Base-by-base conservation (phyloP, 30 jellyfish, hydroid and myxozoan genomes). In the Chrysaora quinquecirrha region DNA sequence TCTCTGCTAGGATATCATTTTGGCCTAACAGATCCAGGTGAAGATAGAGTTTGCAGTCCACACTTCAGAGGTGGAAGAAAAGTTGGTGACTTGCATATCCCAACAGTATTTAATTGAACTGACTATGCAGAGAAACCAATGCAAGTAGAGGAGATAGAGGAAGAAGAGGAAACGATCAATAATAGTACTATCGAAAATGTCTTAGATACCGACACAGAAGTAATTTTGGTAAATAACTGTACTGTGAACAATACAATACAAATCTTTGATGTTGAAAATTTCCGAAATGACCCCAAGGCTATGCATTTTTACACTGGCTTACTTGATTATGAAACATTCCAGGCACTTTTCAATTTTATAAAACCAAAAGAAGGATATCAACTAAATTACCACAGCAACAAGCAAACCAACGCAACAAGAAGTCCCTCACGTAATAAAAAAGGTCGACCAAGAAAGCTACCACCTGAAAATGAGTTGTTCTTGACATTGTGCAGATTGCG, bases 331-430 rank as follows among this genome's bases (percentile, higher is more conserved):
- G 58, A 9, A 43, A 43, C 58, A 43, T 43, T 43, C 58, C 58
- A 43, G 58, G 58, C 58, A 43, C 58, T 43, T 43, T 43, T 43
- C 58, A 9, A 43, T 43, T 43, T 4, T 16, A 16, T 16, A 43
- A 43, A 43, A 16, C 58, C 58, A 43, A 43, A 43, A 43, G 58
- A 43, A 4, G 58, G 58, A 43, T 43, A 43, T 43, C 9, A 16
- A 43, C 16, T 43, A 4, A 43, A 43, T 43, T 43, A 43, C 58
- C 58, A 43, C 58, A 43, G 16, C 58, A 43, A 16, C 58, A 43
- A 43, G 58, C 58, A 43, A 43, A 43, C 58, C 58, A 43, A 43
- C 58, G 58, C 58, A 43, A 16, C 58, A 43, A 43, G 58, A 43
- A 16, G 58, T 43, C 58, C 58, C 58, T 9, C 16, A 16, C 12